Evolutionary conservation across 1,140 invertebrate species (phyloP).

Genomic region (Samia ricini): DNA sequence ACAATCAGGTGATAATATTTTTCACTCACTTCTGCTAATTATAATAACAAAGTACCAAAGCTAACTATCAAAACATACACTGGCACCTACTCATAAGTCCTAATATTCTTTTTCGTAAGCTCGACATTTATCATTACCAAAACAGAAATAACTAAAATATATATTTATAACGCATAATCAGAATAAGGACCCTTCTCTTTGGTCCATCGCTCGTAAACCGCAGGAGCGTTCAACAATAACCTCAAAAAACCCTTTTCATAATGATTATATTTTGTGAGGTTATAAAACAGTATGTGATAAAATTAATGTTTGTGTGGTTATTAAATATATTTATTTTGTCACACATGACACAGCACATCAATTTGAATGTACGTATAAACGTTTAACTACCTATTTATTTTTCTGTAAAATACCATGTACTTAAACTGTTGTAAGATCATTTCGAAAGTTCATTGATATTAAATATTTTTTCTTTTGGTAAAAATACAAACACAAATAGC

Average conservation of each 20-base stretch:
- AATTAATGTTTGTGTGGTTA: background rate
- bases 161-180: conserved; percentile 24
- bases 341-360: background rate
- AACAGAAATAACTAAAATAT: conserved; percentile 54
- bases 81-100: background rate
- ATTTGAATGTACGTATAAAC: background rate
- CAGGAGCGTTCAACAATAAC: conserved; percentile 27
- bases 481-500: too few relatives aligned
- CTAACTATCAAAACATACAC: background rate
- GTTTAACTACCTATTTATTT: too few relatives aligned
- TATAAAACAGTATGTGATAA: background rate
- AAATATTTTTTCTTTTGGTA: too few relatives aligned
- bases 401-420: too few relatives aligned
- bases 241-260: conserved; percentile 3
- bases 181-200: conserved; percentile 51
- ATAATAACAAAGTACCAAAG: too few relatives aligned
- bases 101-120: conserved; percentile 34
- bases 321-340: background rate
- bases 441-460: too few relatives aligned
- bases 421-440: too few relatives aligned
- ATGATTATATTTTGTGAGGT: background rate
- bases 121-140: conserved; percentile 35
- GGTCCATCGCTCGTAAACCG: conserved; percentile 37
- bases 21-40: too few relatives aligned
- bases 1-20: too few relatives aligned